phyloP scores from a whole-genome alignment of 92 coral and sea anemone genomes.

The Scolanthus callimorphus region DNA sequence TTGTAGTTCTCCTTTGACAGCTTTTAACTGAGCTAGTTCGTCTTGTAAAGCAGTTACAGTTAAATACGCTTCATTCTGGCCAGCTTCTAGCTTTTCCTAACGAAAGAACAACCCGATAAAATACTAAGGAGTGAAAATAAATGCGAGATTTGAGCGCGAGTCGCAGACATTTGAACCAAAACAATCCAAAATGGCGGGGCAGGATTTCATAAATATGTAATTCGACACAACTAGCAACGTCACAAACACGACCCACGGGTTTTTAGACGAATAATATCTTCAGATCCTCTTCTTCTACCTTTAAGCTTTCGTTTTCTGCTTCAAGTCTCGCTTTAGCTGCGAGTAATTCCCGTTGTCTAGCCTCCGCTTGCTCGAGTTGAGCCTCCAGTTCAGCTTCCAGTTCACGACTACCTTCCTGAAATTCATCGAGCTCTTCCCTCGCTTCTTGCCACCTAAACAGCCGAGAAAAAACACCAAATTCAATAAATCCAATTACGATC shows the following conservation, averaged over 20 bases:
- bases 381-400: conserved; percentile 97
- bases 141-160: neutral
- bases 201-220: conserved; percentile 66
- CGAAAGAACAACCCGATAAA: too few relatives aligned
- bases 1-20: conserved; percentile 93
- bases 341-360: conserved; percentile 94
- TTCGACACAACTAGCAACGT: conserved; percentile 35
- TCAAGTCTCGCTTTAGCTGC: conserved; percentile 92
- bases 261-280: neutral
- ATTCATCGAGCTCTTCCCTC: conserved; percentile 98
- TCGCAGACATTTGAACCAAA: neutral
- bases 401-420: conserved; percentile 99
- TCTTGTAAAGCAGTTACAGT: conserved; percentile 96
- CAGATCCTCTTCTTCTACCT: conserved; percentile 44
- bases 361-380: conserved; percentile 98
- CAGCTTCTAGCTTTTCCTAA: conserved; percentile 97
- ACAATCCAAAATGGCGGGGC: conserved; percentile 19
- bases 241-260: conserved; percentile 24
- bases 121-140: neutral
- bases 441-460: conserved; percentile 92
- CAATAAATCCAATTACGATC: too few relatives aligned
- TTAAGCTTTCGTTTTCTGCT: conserved; percentile 90
- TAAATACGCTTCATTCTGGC: conserved; percentile 95
- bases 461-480: too few relatives aligned
- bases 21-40: conserved; percentile 95